These are phyloP conservation scores for Eupithecia vulgata DNA, from an alignment of 2,888 invertebrate genomes.

Conservation along the genomic window DNA sequence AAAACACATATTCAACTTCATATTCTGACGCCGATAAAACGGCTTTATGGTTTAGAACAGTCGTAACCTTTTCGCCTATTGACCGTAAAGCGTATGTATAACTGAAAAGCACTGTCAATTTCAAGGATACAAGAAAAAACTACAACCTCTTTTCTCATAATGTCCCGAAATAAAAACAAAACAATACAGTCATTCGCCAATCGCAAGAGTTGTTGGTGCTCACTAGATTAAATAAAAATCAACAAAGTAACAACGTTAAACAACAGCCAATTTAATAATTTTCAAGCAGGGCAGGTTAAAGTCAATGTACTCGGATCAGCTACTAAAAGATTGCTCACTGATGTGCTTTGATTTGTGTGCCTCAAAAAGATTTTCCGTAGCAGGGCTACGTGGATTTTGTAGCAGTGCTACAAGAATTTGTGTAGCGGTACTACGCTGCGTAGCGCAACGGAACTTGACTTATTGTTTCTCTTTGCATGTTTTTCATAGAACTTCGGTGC, in stretches of 20 bases:
- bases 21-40: slow-evolving; percentile 12
- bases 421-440: not conserved
- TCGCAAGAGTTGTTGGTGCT: not conserved
- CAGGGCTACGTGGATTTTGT: slow-evolving; percentile 24
- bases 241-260: not conserved
- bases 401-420: not conserved
- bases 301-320: not conserved
- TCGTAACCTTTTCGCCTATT: slow-evolving; percentile 38
- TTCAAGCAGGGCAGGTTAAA: not conserved
- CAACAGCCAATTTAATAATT: not conserved
- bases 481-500: not conserved
- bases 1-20: not conserved
- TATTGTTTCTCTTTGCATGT: slow-evolving; percentile 74
- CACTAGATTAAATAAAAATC: not conserved
- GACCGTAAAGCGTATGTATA: slow-evolving; percentile 35
- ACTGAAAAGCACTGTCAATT: slow-evolving; percentile 54
- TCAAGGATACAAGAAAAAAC: slow-evolving; percentile 69
- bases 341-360: slow-evolving; percentile 79
- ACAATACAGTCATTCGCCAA: not conserved
- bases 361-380: slow-evolving; percentile 76
- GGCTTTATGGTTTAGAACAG: slow-evolving; percentile 14
- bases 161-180: slow-evolving; percentile 60
- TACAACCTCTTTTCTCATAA: slow-evolving; percentile 73
- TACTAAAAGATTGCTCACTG: slow-evolving; percentile 70
- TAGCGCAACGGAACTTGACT: slow-evolving; percentile 33